These are phyloP conservation scores for Homarus americanus DNA, from an alignment of 1,140 invertebrate genomes.

Conservation along the genomic window DNA sequence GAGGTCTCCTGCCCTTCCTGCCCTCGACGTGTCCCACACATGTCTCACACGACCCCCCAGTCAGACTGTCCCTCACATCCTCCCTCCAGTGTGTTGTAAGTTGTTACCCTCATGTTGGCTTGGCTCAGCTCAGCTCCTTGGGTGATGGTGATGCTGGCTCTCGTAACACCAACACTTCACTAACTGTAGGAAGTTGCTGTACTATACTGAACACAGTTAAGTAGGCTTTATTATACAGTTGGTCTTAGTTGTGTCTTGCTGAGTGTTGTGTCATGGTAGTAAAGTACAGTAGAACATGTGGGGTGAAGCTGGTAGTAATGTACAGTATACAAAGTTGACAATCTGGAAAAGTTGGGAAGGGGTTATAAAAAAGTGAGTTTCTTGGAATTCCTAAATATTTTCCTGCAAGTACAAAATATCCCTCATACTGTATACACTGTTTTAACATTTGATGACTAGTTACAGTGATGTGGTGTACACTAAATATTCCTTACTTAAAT, in stretches of 20 bases:
- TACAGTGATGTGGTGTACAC: too few relatives aligned
- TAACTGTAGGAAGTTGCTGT: not conserved
- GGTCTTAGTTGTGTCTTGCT: not conserved
- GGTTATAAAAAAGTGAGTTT: too few relatives aligned
- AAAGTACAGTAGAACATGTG: too few relatives aligned
- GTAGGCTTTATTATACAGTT: not conserved
- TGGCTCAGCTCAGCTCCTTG: not conserved
- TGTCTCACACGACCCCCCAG: slow-evolving; percentile 1
- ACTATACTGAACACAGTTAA: not conserved
- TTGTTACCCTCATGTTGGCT: slow-evolving; percentile 1
- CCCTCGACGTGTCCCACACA: slow-evolving; percentile 8
- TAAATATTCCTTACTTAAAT: too few relatives aligned
- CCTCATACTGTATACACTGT: too few relatives aligned
- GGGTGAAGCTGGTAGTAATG: too few relatives aligned
- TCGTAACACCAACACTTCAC: not conserved
- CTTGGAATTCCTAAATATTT: too few relatives aligned
- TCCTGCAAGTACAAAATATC: too few relatives aligned
- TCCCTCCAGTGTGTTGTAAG: slow-evolving; percentile 12
- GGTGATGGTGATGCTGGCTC: not conserved
- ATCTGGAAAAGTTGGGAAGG: too few relatives aligned
- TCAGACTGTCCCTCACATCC: slow-evolving; percentile 9
- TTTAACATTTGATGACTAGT: too few relatives aligned
- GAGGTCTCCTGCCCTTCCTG: not conserved
- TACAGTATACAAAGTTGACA: too few relatives aligned
- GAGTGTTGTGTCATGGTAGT: not conserved